Base-by-base conservation (phyloP, 2,888 invertebrate species). In the Tryphoninae sp. region DNA sequence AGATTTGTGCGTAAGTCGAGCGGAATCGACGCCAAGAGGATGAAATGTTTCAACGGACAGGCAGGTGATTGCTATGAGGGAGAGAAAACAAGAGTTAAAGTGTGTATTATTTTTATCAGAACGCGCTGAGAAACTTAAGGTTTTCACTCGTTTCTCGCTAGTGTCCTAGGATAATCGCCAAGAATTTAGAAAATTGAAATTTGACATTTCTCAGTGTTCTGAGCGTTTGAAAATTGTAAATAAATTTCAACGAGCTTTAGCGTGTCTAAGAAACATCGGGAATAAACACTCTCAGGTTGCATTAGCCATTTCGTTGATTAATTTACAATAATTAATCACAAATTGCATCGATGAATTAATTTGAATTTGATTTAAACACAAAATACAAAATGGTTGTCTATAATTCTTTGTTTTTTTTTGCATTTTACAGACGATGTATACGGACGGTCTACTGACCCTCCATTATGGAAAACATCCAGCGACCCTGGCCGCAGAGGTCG, bases 401-500 rank as follows among this genome's bases (percentile, higher is more conserved):
- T 23, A 49, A 23, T 51, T 53, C 8, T 72, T 64, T 72, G 53
- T 79, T 78, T 49, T 78, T 49, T 61, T 22, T 58, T 76, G 71
- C 80, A 83, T 82, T 0, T 86, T 87, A 0, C 89, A 92, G 92
- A 91, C 93, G 93, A 94, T 94, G 93, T 94, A 93, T 93, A 93
- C 94, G 89, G 92, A 92, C 90, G 92, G 92, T 87, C 94, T 97
- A 94, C 95, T 97, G 94, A 97, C 97, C 92, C 95, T 97, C 93
- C 97, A 97, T 93, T 97, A 97, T 94, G 97, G 97, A 94, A 97
- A 97, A 94, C 97, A 97, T 94, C 96, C 96, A 94, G 96, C 96
- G 93, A 97, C 97, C 93, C 96, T 97, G 94, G 95, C 96, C 93
- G 96, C 96, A 93, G 97, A 97, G 94, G 96, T 97, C 92, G 96